Conservation (phyloP, 2,888 invertebrate genomes). For the Chalcosyrphus nemorum region DNA sequence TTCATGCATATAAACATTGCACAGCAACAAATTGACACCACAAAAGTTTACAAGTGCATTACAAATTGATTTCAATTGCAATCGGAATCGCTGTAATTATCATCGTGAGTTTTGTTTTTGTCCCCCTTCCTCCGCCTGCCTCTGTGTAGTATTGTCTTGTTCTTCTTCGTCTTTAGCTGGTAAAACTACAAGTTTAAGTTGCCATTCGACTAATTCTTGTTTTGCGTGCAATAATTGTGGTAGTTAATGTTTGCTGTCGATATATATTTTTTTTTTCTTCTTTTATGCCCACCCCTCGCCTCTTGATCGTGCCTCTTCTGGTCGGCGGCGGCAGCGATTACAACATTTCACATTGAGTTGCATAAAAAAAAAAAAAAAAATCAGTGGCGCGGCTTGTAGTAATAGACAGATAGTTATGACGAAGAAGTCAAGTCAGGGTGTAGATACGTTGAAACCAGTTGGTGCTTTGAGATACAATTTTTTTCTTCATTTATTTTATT, state of each 20-base stretch:
- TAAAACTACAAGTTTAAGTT: constrained; percentile 44
- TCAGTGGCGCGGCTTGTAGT: constrained; percentile 35
- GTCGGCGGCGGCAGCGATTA: constrained; percentile 26
- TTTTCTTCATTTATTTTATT: background rate
- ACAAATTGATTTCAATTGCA: constrained; percentile 72
- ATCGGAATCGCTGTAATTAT: constrained; percentile 66
- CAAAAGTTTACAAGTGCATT: constrained; percentile 61
- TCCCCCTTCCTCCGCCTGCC: background rate
- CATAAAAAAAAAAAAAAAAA: no score
- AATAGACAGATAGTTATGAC: constrained; percentile 34
- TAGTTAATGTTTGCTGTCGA: constrained; percentile 48
- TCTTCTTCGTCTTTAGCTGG: background rate
- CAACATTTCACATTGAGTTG: constrained; percentile 62
- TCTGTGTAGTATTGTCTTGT: background rate
- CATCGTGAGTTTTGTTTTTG: constrained; percentile 21
- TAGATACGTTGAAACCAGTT: constrained; percentile 38
- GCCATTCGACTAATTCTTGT: constrained; percentile 55
- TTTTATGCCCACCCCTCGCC: no score
- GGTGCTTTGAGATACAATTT: constrained; percentile 30
- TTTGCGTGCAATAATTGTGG: constrained; percentile 63
- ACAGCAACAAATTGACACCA: constrained; percentile 35
- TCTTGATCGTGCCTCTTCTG: background rate
- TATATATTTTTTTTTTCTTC: constrained; percentile 10
- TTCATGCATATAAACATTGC: constrained; percentile 62
- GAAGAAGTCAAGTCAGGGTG: constrained; percentile 33